Evolutionary conservation across 2,113 vertebrate genomes (phyloP).

Genomic region (Bambusicola thoracicus): DNA sequence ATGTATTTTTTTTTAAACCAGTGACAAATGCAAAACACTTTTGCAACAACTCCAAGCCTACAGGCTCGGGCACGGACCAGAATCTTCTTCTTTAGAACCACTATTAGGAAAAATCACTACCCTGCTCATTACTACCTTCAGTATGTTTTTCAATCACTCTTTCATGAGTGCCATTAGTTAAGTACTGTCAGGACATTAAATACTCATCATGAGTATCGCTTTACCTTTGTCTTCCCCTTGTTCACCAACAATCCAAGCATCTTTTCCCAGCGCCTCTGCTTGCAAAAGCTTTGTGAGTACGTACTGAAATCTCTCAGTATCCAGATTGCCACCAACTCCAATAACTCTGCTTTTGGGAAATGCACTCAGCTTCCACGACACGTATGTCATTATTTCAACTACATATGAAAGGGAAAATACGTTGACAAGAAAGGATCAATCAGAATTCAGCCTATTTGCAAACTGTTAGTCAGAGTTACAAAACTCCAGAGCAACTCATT

Average conservation of each 20-base stretch:
- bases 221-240: conserved; percentile 93
- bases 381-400: conserved; percentile 96
- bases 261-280: conserved; percentile 76
- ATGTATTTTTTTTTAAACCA: neutral
- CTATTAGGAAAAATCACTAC: neutral
- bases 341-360: conserved; percentile 87
- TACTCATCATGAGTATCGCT: neutral
- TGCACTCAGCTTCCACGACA: conserved; percentile 92
- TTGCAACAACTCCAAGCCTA: neutral
- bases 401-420: neutral
- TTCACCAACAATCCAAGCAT: conserved; percentile 92
- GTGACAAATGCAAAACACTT: neutral
- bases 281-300: conserved; percentile 82
- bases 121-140: neutral
- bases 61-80: neutral
- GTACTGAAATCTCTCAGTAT: conserved; percentile 88
- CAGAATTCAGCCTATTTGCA: neutral
- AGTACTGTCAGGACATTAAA: neutral
- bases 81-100: neutral
- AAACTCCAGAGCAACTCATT: neutral
- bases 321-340: conserved; percentile 92
- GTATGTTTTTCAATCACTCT: neutral
- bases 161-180: neutral
- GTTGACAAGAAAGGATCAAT: conserved; percentile 1
- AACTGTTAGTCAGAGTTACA: neutral